Conservation (phyloP, 1,140 invertebrate species). For the Brachionus manjavacas region DNA sequence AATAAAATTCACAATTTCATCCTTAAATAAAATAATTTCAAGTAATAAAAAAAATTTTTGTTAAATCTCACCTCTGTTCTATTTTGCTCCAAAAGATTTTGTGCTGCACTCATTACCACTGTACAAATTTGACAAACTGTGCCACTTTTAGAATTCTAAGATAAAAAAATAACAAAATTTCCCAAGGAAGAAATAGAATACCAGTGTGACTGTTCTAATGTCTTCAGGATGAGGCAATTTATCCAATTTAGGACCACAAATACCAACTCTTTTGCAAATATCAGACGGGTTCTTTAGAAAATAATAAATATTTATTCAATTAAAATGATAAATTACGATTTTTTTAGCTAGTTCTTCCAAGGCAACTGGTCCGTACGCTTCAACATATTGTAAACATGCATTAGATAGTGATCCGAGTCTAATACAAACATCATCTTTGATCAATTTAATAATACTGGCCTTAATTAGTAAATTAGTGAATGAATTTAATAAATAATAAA, state of each 20-base stretch:
- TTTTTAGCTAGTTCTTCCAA: slow-evolving; percentile 6
- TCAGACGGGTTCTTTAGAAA: not conserved
- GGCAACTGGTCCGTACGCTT: not conserved
- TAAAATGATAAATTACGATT: not conserved
- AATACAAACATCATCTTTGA: slow-evolving; percentile 6
- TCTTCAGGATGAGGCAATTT: not conserved
- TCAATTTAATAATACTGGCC: not conserved
- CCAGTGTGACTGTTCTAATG: not conserved
- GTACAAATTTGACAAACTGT: slow-evolving; percentile 38
- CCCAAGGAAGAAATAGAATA: not conserved
- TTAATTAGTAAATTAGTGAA: not conserved
- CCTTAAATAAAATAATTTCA: not conserved
- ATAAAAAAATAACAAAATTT: not conserved
- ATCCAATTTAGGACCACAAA: slow-evolving; percentile 16
- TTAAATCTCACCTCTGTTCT: not conserved
- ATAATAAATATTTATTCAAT: not conserved
- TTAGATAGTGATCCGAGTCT: not conserved
- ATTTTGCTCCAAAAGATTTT: slow-evolving; percentile 38
- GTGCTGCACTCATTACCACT: slow-evolving; percentile 25
- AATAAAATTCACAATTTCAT: slow-evolving; percentile 32
- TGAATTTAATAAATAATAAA: not conserved
- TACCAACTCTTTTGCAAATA: slow-evolving; percentile 5
- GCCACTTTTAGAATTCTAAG: not conserved
- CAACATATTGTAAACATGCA: slow-evolving; percentile 20
- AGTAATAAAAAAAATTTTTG: not conserved